These are phyloP conservation scores for Neocrepidodera transversa DNA, from an alignment of 2,888 invertebrate species.

Conservation along the genomic window DNA sequence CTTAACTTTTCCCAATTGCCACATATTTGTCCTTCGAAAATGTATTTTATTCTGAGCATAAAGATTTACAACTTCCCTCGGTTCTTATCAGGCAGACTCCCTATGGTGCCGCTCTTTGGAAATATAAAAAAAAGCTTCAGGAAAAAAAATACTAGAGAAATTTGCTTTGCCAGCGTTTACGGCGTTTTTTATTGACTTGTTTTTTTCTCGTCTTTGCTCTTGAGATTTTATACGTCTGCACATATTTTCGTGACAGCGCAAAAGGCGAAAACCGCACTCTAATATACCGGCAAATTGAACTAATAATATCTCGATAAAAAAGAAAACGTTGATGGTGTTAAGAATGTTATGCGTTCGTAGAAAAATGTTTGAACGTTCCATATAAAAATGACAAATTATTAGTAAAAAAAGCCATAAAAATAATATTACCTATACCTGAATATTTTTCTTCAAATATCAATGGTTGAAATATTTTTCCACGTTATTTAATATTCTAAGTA, in stretches of 20 bases:
- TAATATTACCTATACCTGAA: too few relatives aligned
- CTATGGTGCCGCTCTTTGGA: conserved; percentile 23
- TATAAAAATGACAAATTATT: too few relatives aligned
- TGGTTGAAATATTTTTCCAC: too few relatives aligned
- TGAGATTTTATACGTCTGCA: conserved; percentile 16
- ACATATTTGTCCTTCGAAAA: conserved; percentile 34
- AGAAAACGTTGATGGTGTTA: not conserved
- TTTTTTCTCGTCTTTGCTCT: conserved; percentile 18
- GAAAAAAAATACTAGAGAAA: conserved; percentile 27
- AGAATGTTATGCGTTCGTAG: too few relatives aligned
- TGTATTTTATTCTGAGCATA: conserved; percentile 30
- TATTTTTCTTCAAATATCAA: too few relatives aligned
- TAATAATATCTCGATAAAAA: conserved; percentile 1
- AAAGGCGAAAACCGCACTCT: not conserved
- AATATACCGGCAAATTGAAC: conserved; percentile 4
- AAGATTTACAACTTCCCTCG: conserved; percentile 31
- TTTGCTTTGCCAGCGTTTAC: conserved; percentile 33
- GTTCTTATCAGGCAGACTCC: conserved; percentile 32
- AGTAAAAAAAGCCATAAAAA: too few relatives aligned
- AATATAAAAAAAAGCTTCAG: conserved; percentile 27
- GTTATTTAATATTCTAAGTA: too few relatives aligned
- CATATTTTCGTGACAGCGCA: conserved; percentile 17
- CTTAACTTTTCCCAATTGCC: conserved; percentile 27
- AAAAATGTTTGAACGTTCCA: too few relatives aligned
- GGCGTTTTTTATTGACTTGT: conserved; percentile 29